A percentile compares a stretch with the other conserved stretches of the same genome.
Evolutionary conservation across 2,888 invertebrate genomes (phyloP).

Genomic region (Nyleta sp.): DNA sequence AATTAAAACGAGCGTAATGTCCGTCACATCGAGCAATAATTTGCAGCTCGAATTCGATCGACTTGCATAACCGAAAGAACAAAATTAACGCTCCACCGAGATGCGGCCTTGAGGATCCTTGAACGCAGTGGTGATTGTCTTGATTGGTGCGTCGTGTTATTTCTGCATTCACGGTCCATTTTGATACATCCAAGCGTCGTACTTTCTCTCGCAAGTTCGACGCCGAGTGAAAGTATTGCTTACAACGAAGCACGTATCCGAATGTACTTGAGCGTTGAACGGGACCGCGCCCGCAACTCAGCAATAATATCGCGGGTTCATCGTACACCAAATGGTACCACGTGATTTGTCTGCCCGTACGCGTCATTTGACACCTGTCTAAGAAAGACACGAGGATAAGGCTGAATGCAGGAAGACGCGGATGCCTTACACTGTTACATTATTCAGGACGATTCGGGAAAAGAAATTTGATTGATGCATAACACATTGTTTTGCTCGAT

Average conservation of each 20-base stretch:
- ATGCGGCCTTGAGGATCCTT: conserved; percentile 65
- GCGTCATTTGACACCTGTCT: conserved; percentile 50
- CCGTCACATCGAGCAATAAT: no score
- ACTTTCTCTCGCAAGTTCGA: conserved; percentile 64
- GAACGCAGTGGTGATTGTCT: conserved; percentile 53
- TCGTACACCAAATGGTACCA: conserved; percentile 47
- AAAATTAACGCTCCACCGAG: conserved; percentile 35
- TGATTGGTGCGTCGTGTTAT: conserved; percentile 45
- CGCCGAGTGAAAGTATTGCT: conserved; percentile 62
- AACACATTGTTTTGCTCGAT: conserved; percentile 1
- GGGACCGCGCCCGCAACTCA: conserved; percentile 45
- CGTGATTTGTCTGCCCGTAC: conserved; percentile 43
- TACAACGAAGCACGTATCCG: conserved; percentile 19
- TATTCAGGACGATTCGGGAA: conserved; percentile 43
- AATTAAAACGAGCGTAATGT: no score
- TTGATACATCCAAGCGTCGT: conserved; percentile 29
- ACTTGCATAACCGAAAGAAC: conserved; percentile 30
- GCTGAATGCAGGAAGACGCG: conserved; percentile 40
- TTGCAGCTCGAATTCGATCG: conserved; percentile 17
- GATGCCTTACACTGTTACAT: conserved; percentile 44
- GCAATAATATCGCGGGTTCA: conserved; percentile 56
- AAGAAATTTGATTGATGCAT: conserved; percentile 48
- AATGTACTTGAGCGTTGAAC: conserved; percentile 34
- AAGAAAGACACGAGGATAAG: not conserved
- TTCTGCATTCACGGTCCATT: conserved; percentile 64